Conservation (phyloP, 64 coral and sea anemone species). For the Anthopleura sola region DNA sequence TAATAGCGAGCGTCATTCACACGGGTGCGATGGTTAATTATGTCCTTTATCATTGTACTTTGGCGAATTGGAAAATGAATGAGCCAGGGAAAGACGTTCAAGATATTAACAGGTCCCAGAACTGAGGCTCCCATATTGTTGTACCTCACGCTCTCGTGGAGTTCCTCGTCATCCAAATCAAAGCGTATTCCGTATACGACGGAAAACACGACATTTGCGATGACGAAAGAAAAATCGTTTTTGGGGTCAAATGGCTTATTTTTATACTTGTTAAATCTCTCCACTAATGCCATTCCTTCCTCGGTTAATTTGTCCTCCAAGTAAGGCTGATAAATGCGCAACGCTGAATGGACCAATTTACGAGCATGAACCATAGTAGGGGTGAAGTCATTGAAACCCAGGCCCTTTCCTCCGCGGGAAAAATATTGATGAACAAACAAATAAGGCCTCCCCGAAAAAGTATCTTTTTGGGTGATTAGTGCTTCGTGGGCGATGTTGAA, state of each 20-base stretch:
- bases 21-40: background rate
- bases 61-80: background rate
- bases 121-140: background rate
- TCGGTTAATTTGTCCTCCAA: slow-evolving; percentile 8
- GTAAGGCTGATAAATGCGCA: slow-evolving; percentile 18
- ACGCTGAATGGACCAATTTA: slow-evolving; percentile 14
- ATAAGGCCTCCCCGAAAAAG: background rate
- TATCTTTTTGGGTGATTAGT: slow-evolving; percentile 1
- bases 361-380: background rate
- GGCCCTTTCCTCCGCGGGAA: background rate
- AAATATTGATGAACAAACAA: background rate
- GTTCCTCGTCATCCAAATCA: slow-evolving; percentile 10
- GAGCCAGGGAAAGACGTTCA: slow-evolving; percentile 6
- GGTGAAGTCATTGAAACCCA: background rate
- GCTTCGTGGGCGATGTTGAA: background rate
- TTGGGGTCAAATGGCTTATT: background rate
- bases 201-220: background rate
- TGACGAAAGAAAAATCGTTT: slow-evolving; percentile 7
- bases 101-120: background rate
- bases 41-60: background rate
- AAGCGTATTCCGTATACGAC: slow-evolving; percentile 6
- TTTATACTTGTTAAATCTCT: background rate
- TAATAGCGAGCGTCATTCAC: background rate
- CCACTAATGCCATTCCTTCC: background rate
- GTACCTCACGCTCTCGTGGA: background rate